Conservation (phyloP, 1,140 invertebrate species). For the Telenomus remus region DNA sequence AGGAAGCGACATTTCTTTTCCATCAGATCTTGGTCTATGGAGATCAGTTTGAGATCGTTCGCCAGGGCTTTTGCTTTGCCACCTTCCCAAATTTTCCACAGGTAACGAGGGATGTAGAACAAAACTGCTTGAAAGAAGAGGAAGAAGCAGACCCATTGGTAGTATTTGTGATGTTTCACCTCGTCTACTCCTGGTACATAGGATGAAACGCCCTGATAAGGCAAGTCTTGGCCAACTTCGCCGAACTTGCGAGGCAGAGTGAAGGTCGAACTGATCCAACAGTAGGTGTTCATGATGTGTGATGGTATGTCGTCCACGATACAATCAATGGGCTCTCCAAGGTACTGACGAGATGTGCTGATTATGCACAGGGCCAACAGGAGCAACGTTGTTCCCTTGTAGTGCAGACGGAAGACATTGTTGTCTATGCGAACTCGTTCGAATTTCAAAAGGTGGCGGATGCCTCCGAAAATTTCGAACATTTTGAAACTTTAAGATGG, state of each 20-base stretch:
- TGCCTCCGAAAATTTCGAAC: constrained; percentile 94
- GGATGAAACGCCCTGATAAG: constrained; percentile 81
- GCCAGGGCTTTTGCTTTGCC: constrained; percentile 70
- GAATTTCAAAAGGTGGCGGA: constrained; percentile 92
- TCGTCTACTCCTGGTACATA: constrained; percentile 85
- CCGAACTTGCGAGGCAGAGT: constrained; percentile 86
- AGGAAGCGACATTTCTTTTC: constrained; percentile 80
- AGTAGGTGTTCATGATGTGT: constrained; percentile 94
- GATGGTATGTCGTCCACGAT: constrained; percentile 91
- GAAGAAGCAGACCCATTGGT: constrained; percentile 96
- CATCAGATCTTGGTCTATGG: constrained; percentile 86
- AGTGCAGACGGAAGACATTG: constrained; percentile 94
- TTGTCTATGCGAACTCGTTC: constrained; percentile 94
- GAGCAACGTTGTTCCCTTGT: constrained; percentile 94
- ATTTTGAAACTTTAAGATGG: constrained; percentile 74
- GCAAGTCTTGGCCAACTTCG: constrained; percentile 82
- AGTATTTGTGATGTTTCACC: constrained; percentile 93
- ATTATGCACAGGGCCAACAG: constrained; percentile 92
- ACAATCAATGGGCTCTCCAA: constrained; percentile 95
- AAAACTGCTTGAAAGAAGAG: constrained; percentile 94
- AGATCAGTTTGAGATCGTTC: constrained; percentile 89
- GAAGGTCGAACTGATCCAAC: constrained; percentile 97
- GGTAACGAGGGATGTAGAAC: constrained; percentile 93
- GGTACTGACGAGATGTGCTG: constrained; percentile 94
- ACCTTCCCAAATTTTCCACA: constrained; percentile 93